These are phyloP conservation scores for Pseudomyrmex dendroicus DNA, from an alignment of 1,140 invertebrate genomes.

Conservation along the genomic window DNA sequence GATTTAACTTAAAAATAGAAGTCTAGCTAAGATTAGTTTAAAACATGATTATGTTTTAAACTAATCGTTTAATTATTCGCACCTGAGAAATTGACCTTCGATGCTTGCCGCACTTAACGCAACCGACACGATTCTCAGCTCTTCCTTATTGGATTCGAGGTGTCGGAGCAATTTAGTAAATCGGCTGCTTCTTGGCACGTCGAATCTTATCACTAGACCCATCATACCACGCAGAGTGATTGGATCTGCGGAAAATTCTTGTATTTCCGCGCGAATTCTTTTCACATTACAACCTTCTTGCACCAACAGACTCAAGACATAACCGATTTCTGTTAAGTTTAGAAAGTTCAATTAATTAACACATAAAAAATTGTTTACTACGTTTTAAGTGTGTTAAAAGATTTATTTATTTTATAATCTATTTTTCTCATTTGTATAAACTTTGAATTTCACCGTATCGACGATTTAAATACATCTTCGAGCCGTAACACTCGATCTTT, in stretches of 20 bases:
- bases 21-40: too few species aligned
- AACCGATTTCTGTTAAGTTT: conserved; percentile 59
- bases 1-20: too few species aligned
- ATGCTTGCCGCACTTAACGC: conserved; percentile 64
- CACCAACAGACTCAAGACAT: conserved; percentile 64
- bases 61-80: background rate
- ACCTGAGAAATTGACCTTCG: conserved; percentile 72
- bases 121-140: conserved; percentile 57
- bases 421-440: too few species aligned
- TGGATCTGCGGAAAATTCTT: conserved; percentile 62
- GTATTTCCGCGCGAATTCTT: conserved; percentile 46
- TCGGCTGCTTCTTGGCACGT: conserved; percentile 57
- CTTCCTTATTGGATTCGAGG: conserved; percentile 61
- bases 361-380: background rate
- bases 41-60: background rate
- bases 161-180: conserved; percentile 63
- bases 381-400: too few species aligned
- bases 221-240: conserved; percentile 61
- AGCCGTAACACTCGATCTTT: conserved; percentile 86
- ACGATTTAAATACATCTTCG: conserved; percentile 86
- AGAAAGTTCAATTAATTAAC: background rate
- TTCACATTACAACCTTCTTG: conserved; percentile 61
- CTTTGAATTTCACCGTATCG: conserved; percentile 61
- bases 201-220: conserved; percentile 67
- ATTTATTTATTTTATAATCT: background rate